Evolutionary conservation across 2,888 invertebrate genomes (phyloP).

Genomic region (Andrena bucephala): DNA sequence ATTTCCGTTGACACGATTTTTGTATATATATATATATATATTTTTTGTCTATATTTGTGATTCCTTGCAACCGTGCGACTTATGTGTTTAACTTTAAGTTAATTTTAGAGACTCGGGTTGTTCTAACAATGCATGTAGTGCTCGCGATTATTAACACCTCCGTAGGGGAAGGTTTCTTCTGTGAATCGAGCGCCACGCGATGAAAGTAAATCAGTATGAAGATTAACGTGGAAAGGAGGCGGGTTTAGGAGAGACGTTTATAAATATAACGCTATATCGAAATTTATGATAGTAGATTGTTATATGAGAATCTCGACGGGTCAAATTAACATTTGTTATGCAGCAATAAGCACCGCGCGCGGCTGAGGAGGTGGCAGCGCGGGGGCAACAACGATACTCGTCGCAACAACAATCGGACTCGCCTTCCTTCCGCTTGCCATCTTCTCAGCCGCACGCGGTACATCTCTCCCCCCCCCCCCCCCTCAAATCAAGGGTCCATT

Average conservation of each 20-base stretch:
- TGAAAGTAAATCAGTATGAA: conserved; percentile 19
- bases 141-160: conserved; percentile 13
- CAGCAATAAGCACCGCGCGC: conserved; percentile 59
- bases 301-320: conserved; percentile 54
- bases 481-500: conserved; percentile 72
- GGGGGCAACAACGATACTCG: no score
- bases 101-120: not conserved
- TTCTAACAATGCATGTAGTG: not conserved
- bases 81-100: not conserved
- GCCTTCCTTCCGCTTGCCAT: not conserved
- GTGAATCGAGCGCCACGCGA: not conserved
- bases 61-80: conserved; percentile 5
- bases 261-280: conserved; percentile 42
- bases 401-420: no score
- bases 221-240: not conserved
- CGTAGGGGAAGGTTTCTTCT: conserved; percentile 7
- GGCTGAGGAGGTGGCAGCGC: no score
- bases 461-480: conserved; percentile 17
- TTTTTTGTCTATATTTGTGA: not conserved
- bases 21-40: conserved; percentile 4
- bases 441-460: no score
- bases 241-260: conserved; percentile 16
- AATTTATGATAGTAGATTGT: conserved; percentile 65
- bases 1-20: conserved; percentile 12
- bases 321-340: conserved; percentile 61